phyloP scores from a whole-genome alignment of 2,888 invertebrate genomes.

The Dolichomitus sp. region DNA sequence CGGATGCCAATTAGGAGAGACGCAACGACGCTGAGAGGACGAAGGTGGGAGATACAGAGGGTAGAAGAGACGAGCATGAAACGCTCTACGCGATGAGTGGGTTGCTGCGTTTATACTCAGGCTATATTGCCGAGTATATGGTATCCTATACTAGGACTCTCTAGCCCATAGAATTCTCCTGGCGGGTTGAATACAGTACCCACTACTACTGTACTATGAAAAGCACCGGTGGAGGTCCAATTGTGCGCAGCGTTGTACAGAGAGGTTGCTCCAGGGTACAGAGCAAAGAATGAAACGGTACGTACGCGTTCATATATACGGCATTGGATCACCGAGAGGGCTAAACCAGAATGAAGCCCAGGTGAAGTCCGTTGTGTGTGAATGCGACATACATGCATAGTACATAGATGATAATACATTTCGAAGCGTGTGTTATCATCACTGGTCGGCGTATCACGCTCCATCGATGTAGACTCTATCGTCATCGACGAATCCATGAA shows the following conservation, averaged over 20 bases:
- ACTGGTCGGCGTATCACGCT: neutral
- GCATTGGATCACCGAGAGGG: conserved; percentile 5
- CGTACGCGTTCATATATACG: conserved; percentile 3
- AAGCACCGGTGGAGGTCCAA: conserved; percentile 41
- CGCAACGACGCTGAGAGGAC: conserved; percentile 17
- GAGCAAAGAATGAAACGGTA: conserved; percentile 30
- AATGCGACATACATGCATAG: neutral
- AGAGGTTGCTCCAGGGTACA: conserved; percentile 24
- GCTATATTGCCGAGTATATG: conserved; percentile 45
- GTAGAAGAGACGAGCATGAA: conserved; percentile 42
- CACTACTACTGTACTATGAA: conserved; percentile 17
- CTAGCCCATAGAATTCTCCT: conserved; percentile 33
- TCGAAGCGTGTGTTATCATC: conserved; percentile 23
- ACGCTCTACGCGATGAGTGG: conserved; percentile 54
- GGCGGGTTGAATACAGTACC: conserved; percentile 40
- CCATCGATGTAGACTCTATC: conserved; percentile 13
- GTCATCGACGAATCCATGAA: conserved; percentile 42
- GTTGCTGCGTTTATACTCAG: conserved; percentile 51
- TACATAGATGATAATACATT: conserved; percentile 8
- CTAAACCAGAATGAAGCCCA: neutral
- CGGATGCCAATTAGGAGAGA: conserved; percentile 60
- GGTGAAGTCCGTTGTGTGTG: conserved; percentile 16
- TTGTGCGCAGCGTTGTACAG: conserved; percentile 46
- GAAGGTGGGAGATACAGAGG: conserved; percentile 15
- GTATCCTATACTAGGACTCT: conserved; percentile 30